Base-by-base conservation (phyloP, 2,797 vertebrate genomes). In the Malurus leucopterus region DNA sequence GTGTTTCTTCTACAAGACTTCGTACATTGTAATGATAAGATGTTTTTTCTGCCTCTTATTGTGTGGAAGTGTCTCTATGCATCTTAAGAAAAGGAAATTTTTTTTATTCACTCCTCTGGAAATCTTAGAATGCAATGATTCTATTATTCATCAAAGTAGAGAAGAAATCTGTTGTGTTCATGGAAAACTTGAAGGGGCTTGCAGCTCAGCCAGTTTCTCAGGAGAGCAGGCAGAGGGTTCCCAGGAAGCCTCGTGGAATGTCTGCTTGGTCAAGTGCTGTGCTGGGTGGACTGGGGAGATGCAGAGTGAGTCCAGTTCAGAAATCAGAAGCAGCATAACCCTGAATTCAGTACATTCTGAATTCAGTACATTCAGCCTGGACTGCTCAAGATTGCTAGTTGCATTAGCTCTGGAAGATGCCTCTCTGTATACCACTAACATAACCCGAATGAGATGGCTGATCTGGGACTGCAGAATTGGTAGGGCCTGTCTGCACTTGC, bases 371-470 rank as follows among this genome's bases (percentile, higher is more conserved):
- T 29, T 84, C 34, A 81, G 58, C 32, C 47, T 75, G 47, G 8
- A 17, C 15, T 88, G 7, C 16, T 81, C 32, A 23, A 34, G 38
- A 21, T 8, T 50, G 15, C 19, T 70, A 8, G 6, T 34, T 84
- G 30, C 43, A 53, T 46, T 38, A 78, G 30, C n/a, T 80, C 41
- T 87, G 69, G 57, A 68, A 73, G 73, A 64, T 34, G 12, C 54
- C 24, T 74, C 1, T 0, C 17, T 55, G 5, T 74, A 54, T 27
- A 53, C 26, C 30, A 44, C 16, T 41, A 68, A 32, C 1, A 0
- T 30, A 70, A 73, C 43, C 13, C 8, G 2, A 61, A 62, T 51
- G 23, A 62, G 7, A 36, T 55, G 61, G 13, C n/a, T 81, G 26
- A 23, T 65, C 22, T 43, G 49, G 22, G 62, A 34, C 30, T 84